Evolutionary conservation across 2,888 invertebrate genomes (phyloP).

Genomic region (Andrena chrysosceles): DNA sequence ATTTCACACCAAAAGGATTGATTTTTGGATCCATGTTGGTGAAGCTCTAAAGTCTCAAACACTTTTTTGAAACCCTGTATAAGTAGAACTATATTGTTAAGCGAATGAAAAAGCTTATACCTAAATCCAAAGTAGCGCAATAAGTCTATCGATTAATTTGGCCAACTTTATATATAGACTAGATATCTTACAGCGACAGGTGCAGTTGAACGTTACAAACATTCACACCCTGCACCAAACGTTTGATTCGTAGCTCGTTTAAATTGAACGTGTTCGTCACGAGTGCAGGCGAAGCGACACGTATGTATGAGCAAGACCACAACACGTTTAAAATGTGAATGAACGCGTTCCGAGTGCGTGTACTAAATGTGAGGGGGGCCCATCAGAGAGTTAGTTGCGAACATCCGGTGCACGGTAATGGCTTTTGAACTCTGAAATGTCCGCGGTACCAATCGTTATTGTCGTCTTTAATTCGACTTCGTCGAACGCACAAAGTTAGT

Average conservation of each 20-base stretch:
- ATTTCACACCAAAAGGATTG: no score
- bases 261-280: conserved; percentile 37
- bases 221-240: background rate
- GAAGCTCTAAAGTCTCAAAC: no score
- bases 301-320: background rate
- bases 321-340: conserved; percentile 7
- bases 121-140: no score
- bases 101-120: no score
- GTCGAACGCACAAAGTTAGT: background rate
- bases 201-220: background rate
- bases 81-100: no score
- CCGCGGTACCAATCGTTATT: conserved; percentile 46
- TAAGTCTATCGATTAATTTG: no score
- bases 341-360: conserved; percentile 26
- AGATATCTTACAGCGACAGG: background rate
- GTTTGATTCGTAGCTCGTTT: conserved; percentile 20
- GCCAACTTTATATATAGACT: background rate
- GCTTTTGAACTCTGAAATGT: conserved; percentile 66
- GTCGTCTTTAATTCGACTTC: conserved; percentile 39
- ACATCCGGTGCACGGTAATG: conserved; percentile 72
- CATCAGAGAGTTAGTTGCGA: conserved; percentile 71
- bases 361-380: conserved; percentile 37
- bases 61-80: no score
- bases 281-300: conserved; percentile 14
- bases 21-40: no score